Evolutionary conservation across 2,113 vertebrate species (phyloP).

Genomic region (Charina bottae): DNA sequence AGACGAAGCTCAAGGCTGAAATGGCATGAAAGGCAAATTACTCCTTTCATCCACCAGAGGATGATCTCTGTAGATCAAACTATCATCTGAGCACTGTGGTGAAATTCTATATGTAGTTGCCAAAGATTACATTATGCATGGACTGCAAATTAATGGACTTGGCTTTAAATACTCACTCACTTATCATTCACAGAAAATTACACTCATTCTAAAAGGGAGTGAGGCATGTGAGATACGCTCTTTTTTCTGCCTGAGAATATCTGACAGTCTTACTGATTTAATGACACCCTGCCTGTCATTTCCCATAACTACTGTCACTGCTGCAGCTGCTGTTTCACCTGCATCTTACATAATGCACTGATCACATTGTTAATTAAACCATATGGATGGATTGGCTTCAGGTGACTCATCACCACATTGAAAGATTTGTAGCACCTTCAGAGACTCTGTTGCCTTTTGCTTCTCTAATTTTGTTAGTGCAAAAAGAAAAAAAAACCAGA

Average conservation of each 20-base stretch:
- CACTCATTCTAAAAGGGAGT: constrained; percentile 45
- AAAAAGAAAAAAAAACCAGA: not conserved
- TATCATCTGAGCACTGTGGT: constrained; percentile 23
- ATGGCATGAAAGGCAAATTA: constrained; percentile 62
- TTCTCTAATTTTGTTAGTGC: not conserved
- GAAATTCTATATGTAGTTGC: constrained; percentile 46
- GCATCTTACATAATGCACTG: not conserved
- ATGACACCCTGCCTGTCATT: constrained; percentile 38
- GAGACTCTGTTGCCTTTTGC: not conserved
- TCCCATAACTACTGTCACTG: constrained; percentile 21
- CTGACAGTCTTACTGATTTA: constrained; percentile 38
- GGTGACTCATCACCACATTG: constrained; percentile 32
- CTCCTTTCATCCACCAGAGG: constrained; percentile 51
- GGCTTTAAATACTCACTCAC: constrained; percentile 60
- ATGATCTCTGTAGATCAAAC: constrained; percentile 54
- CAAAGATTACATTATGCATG: constrained; percentile 49
- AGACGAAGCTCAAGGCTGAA: constrained; percentile 50
- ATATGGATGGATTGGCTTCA: not conserved
- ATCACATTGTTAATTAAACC: constrained; percentile 28
- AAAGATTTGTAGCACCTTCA: constrained; percentile 25
- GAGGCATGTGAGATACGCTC: not conserved
- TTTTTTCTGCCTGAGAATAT: constrained; percentile 53
- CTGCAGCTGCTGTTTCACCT: constrained; percentile 23
- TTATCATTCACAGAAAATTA: constrained; percentile 66
- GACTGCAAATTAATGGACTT: constrained; percentile 58